Evolutionary conservation across 2,888 invertebrate species (phyloP).

Genomic region (Cryptus armator): DNA sequence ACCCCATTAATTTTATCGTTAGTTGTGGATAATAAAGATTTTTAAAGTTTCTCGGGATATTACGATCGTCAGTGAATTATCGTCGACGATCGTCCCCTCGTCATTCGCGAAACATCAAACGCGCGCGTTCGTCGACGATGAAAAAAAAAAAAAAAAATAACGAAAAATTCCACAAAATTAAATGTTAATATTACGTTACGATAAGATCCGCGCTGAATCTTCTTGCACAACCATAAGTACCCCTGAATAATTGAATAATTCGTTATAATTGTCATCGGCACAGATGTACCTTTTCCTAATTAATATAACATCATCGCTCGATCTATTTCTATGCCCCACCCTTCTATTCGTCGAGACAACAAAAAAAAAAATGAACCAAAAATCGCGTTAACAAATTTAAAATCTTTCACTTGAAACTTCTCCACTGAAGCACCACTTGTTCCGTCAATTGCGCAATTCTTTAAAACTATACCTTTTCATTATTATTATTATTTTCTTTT

Average conservation of each 20-base stretch:
- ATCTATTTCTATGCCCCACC: not conserved
- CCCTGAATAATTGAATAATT: conserved; percentile 64
- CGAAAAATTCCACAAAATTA: conserved; percentile 41
- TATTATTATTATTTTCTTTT: not conserved
- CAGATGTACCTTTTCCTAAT: conserved; percentile 33
- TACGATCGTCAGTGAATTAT: not conserved
- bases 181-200: conserved; percentile 36
- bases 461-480: conserved; percentile 34
- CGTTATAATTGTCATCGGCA: conserved; percentile 17
- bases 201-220: conserved; percentile 56
- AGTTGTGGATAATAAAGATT: not conserved
- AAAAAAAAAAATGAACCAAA: not conserved
- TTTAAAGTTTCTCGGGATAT: not conserved
- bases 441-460: conserved; percentile 19
- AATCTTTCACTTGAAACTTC: conserved; percentile 60
- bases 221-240: conserved; percentile 66
- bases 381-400: not conserved
- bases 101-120: conserved; percentile 4
- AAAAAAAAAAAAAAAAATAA: conserved; percentile 42
- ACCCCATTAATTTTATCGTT: not conserved
- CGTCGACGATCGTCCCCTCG: conserved; percentile 3
- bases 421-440: conserved; percentile 67
- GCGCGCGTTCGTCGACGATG: conserved; percentile 26
- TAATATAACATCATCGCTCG: conserved; percentile 36
- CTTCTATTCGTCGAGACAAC: not conserved